phyloP scores from a whole-genome alignment of 1,140 invertebrate genomes.

The Temnothorax longispinosus region DNA sequence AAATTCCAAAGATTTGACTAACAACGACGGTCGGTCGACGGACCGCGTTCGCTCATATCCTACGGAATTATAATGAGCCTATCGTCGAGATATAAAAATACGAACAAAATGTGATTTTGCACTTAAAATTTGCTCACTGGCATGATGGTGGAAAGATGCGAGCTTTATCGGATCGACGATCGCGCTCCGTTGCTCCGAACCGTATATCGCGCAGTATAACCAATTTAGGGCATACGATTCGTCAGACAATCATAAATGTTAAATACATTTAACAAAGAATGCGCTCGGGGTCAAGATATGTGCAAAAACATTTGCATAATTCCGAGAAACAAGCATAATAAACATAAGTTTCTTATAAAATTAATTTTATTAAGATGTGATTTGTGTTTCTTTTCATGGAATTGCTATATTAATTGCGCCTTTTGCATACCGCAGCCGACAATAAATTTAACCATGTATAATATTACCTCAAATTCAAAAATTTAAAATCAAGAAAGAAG shows the following conservation, averaged over 20 bases:
- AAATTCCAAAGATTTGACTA: neutral
- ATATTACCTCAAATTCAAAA: neutral
- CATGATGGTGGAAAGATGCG: neutral
- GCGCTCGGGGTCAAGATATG: neutral
- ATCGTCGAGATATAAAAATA: neutral
- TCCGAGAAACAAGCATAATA: neutral
- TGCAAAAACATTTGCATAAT: neutral
- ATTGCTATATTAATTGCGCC: neutral
- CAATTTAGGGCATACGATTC: conserved; percentile 4
- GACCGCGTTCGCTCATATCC: neutral
- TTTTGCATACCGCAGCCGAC: neutral
- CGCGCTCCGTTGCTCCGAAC: neutral
- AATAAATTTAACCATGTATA: neutral
- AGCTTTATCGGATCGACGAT: neutral
- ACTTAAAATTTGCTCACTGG: neutral
- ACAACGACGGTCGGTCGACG: neutral
- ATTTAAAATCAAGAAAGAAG: neutral
- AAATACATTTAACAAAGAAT: neutral
- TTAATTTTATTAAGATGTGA: neutral
- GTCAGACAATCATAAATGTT: neutral
- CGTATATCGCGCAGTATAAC: neutral
- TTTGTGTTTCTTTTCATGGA: neutral
- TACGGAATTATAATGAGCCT: neutral
- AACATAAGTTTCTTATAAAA: neutral
- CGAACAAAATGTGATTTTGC: conserved; percentile 12